phyloP scores from a whole-genome alignment of 2,113 vertebrate species.

The Prunella fulvescens region DNA sequence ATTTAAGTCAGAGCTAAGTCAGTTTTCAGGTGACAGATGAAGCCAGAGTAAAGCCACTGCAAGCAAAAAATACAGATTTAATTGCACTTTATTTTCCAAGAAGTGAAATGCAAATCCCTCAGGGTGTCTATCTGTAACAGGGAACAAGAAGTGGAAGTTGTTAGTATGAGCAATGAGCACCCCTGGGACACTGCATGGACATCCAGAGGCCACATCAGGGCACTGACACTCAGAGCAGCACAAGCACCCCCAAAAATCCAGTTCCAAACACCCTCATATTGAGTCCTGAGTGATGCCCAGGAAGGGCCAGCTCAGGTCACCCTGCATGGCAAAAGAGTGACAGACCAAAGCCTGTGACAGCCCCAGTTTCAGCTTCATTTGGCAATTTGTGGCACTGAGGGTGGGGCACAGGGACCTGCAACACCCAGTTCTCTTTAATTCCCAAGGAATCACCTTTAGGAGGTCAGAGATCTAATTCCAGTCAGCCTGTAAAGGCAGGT shows the following conservation, averaged over 20 bases:
- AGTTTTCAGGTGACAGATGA: rapidly evolving
- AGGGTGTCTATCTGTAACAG: rapidly evolving
- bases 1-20: background rate
- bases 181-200: rapidly evolving
- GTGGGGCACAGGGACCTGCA: background rate
- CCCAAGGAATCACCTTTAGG: too few species aligned
- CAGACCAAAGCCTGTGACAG: background rate
- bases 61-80: background rate
- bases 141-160: background rate
- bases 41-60: rapidly evolving
- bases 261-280: rapidly evolving
- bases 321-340: rapidly evolving
- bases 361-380: background rate
- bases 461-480: background rate
- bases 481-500: background rate
- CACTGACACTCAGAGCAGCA: background rate
- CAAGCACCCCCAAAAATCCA: background rate
- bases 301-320: background rate
- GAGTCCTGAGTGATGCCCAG: background rate
- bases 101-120: background rate
- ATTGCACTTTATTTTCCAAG: constrained; percentile 67
- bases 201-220: background rate
- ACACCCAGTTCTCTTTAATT: too few species aligned
- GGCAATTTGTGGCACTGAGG: rapidly evolving
- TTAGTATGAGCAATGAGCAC: background rate